These are phyloP conservation scores for Heterocephalus glaber DNA, from an alignment of 2,113 vertebrate genomes.

Conservation along the genomic window DNA sequence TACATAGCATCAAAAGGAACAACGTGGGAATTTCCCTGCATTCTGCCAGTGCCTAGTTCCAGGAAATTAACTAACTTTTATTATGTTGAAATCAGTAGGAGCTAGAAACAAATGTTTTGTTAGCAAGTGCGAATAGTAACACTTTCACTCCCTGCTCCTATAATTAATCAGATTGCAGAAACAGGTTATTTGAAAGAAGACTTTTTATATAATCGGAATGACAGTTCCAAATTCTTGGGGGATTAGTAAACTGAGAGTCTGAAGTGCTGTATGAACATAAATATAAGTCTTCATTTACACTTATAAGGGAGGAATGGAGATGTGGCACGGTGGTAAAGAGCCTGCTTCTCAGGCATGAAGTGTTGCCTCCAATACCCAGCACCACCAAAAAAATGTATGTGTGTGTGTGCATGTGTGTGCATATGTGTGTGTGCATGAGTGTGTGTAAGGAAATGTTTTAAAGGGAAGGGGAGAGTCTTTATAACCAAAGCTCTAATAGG, in stretches of 20 bases:
- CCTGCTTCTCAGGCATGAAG: not conserved
- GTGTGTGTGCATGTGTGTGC: not conserved
- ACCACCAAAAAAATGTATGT: not conserved
- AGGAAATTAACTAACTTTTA: not conserved
- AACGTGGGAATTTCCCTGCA: not conserved
- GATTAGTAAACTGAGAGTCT: constrained; percentile 3
- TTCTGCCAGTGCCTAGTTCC: not conserved
- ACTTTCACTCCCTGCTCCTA: not conserved
- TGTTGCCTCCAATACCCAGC: no score
- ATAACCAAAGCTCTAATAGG: constrained; percentile 1
- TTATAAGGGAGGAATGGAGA: not conserved
- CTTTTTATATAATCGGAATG: not conserved
- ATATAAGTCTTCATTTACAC: not conserved
- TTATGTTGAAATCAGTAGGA: not conserved
- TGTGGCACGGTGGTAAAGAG: not conserved
- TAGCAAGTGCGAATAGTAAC: not conserved
- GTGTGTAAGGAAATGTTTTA: not conserved
- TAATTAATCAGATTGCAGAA: not conserved
- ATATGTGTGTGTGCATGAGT: no score
- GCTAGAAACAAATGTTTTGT: not conserved
- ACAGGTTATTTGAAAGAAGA: not conserved
- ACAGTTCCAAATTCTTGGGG: not conserved
- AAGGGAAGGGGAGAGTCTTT: not conserved
- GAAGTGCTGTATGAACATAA: no score
- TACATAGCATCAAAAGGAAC: not conserved